Evolutionary conservation across 2,888 invertebrate species (phyloP), one percentile per base, ranked within the genome.

Genomic region (Scrobipalpa atriplicella): DNA sequence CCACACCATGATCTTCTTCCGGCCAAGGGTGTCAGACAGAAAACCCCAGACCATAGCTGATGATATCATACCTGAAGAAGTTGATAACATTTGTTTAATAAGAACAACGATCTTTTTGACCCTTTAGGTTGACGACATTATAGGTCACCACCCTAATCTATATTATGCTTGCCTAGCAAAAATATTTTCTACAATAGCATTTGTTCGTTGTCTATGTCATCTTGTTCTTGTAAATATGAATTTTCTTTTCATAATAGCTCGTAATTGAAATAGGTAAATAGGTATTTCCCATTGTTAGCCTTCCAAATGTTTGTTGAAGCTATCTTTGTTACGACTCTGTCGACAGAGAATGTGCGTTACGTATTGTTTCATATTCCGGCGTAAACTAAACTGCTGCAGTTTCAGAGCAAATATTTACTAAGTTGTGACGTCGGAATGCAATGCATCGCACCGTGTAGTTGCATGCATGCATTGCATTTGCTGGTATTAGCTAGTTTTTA

Each of bases 11-110:
- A 96, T 93, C 77, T 94, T 94, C 72, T 94, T 94, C 68, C 96
- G 92, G 10, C 96, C 97, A 68, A 95, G 91, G 0, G 95, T 95
- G 79, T 97, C 97, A 0, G 96, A 95, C 7, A 96, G 82, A 78
- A 95, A 96, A 0, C 97, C 97, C 97, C 97, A 97, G 2, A 96
- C 70, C 79, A 96, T 93, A 0, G 95, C 95, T 51, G 96, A 96
- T 0, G 94, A 91, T 72, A 96, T 95, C 96, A 97, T 97, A 21
- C 96, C 97, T 96, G 79, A 0, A 76, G 72, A 63, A 2, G 29
- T 36, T 13, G 7, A 60, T 29, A 38, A 56, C 19, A 13, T 19
- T 56, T 13, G 47, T n/a, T 47, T 29, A 5, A 29, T 29, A 29
- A 29, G 5, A 29, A 5, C 29, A 29, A 29, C 29, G 29, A 29